Evolutionary conservation across 1,140 invertebrate species (phyloP), one percentile per base, ranked within the genome.

Genomic region (Lepidurus couesii): DNA sequence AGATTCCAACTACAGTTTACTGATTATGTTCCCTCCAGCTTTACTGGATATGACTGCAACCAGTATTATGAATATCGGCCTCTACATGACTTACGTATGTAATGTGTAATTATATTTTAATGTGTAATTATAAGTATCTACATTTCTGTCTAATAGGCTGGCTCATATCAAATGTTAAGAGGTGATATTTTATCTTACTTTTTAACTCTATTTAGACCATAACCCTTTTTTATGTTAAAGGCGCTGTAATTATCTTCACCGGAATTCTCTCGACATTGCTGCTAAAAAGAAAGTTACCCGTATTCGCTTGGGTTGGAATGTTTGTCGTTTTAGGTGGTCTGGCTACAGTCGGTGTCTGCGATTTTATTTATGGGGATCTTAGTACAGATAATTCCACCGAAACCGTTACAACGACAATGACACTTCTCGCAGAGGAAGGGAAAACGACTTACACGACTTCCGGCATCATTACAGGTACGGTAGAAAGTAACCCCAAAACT

Each of bases 81-180:
- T 98, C 24, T 97, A 90, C 82, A 85, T 98, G 81, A 98, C 97
- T 0, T 96, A 93, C 84, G 53, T 65, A 65, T 65, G 53, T 16
- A 13, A 65, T 65, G 7, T 86, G 84, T 81, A 86, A 87, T 7
- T 87, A 86, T 8, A 87, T 85, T 79, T 89, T 86, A 42, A 34
- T 21, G n/a, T n/a, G n/a, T n/a, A n/a, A n/a, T n/a, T 42, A 77
- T 77, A 53, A 8, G 21, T 13, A 65, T 2, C 1, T 34, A 65
- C 8, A 65, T 65, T 1, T 65, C 21, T 9, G 16, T 65, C 7
- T 11, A n/a, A 9, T 65, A 65, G 53, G 92, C 94, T 1, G 96
- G 94, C 78, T 97, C 95, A 83, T 98, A 97, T 84, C 96, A 98
- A 87, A 98, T 98, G 96, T 90, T 98, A 81, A 87, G 96, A 88